Conservation (phyloP, 2,797 vertebrate species). For the Kryptolebias ocellatus region DNA sequence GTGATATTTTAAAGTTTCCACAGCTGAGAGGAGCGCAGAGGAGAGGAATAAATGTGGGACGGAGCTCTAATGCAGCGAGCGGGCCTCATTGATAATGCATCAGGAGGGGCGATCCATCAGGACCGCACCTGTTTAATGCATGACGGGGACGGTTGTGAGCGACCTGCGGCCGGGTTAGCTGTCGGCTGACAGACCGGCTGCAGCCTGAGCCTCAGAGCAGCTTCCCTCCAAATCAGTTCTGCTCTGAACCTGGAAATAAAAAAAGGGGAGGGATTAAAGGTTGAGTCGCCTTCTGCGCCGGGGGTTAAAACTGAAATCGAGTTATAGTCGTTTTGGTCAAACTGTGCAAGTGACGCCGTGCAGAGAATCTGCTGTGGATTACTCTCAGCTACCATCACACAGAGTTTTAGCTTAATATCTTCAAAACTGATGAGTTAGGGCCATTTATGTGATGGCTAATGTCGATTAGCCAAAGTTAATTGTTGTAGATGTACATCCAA, state of each 20-base stretch:
- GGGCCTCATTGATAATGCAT: constrained; percentile 82
- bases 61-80: constrained; percentile 58
- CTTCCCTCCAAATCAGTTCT: constrained; percentile 26
- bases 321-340: no score
- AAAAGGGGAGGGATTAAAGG: constrained; percentile 12
- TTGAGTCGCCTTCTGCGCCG: no score
- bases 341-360: no score
- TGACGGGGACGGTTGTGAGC: constrained; percentile 65
- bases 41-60: constrained; percentile 52
- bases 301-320: no score
- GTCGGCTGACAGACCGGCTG: constrained; percentile 36
- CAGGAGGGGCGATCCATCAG: constrained; percentile 75
- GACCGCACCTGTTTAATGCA: constrained; percentile 71
- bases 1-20: constrained; percentile 47
- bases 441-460: no score
- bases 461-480: no score
- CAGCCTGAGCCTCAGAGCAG: constrained; percentile 16
- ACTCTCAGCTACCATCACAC: no score
- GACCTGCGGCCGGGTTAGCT: constrained; percentile 47
- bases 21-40: constrained; percentile 43
- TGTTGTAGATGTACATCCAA: no score
- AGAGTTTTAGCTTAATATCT: no score
- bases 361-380: no score
- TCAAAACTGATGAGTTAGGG: no score
- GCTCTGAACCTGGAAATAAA: constrained; percentile 38